Evolutionary conservation across 2,113 vertebrate genomes (phyloP).

Genomic region (Thymallus thymallus): DNA sequence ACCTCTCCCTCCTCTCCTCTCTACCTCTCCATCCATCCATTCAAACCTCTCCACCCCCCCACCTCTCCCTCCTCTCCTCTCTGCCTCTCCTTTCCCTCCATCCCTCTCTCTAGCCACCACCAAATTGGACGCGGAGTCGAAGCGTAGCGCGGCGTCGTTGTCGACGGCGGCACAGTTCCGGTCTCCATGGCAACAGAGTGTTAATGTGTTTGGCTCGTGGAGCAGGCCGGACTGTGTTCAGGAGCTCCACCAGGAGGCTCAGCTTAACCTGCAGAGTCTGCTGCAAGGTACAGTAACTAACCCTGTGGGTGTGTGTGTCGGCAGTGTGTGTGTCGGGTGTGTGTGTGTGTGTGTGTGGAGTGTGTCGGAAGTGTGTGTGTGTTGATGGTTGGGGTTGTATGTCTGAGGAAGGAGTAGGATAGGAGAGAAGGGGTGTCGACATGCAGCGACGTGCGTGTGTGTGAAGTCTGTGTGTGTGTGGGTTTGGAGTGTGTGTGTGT

Average conservation of each 20-base stretch:
- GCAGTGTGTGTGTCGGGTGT: constrained; percentile 16
- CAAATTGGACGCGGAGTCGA: constrained; percentile 81
- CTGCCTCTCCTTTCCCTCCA: constrained; percentile 30
- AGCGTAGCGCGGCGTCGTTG: constrained; percentile 56
- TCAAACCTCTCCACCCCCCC: not conserved
- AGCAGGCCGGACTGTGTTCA: constrained; percentile 95
- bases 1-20: constrained; percentile 23
- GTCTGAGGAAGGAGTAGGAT: too few species aligned
- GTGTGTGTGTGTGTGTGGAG: constrained; percentile 19
- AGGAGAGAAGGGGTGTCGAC: too few species aligned
- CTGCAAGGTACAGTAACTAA: constrained; percentile 84
- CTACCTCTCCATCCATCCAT: not conserved
- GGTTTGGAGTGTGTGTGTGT: not conserved
- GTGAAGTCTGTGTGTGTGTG: too few species aligned
- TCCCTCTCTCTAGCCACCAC: constrained; percentile 69
- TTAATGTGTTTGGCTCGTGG: constrained; percentile 94
- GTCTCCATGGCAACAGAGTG: constrained; percentile 97
- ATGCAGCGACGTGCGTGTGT: not conserved
- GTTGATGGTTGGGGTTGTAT: too few species aligned
- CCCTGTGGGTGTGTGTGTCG: constrained; percentile 1
- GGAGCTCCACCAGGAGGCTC: constrained; percentile 95
- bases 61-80: constrained; percentile 10
- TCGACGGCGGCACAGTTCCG: constrained; percentile 76
- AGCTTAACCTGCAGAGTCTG: constrained; percentile 97
- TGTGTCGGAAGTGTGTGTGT: too few species aligned